A percentile compares a stretch with the other conserved stretches of the same genome.
phyloP scores from a whole-genome alignment of 2,888 invertebrate genomes.

The Ochlodes sylvanus region DNA sequence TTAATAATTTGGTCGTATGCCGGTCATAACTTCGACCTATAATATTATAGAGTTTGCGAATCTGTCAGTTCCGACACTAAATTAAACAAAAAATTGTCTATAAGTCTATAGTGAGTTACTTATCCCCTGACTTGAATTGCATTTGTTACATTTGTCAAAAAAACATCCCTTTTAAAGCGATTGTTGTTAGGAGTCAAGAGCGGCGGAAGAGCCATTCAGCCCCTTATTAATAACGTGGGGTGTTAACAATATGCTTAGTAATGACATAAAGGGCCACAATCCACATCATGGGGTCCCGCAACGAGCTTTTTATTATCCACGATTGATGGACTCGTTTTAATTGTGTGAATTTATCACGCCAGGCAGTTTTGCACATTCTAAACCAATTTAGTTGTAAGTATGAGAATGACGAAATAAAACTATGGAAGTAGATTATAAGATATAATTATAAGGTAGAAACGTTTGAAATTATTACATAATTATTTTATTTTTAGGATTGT shows the following conservation, averaged over 20 bases:
- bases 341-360: constrained; percentile 25
- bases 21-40: no score
- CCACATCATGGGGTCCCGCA: constrained; percentile 1
- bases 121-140: neutral
- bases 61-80: no score
- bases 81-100: no score
- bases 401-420: no score
- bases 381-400: no score
- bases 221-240: constrained; percentile 45
- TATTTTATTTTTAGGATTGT: no score
- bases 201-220: constrained; percentile 6
- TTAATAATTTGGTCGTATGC: no score
- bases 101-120: neutral
- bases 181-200: constrained; percentile 7
- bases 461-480: no score
- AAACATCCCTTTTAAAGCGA: constrained; percentile 2
- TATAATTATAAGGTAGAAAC: no score
- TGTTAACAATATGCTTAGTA: constrained; percentile 66
- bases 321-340: constrained; percentile 7
- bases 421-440: no score
- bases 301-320: constrained; percentile 12
- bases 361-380: neutral
- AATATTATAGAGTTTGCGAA: no score
- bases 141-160: neutral
- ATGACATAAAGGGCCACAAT: constrained; percentile 54